Conservation (phyloP, 1,140 invertebrate species). For the Drosophila sucinea region DNA sequence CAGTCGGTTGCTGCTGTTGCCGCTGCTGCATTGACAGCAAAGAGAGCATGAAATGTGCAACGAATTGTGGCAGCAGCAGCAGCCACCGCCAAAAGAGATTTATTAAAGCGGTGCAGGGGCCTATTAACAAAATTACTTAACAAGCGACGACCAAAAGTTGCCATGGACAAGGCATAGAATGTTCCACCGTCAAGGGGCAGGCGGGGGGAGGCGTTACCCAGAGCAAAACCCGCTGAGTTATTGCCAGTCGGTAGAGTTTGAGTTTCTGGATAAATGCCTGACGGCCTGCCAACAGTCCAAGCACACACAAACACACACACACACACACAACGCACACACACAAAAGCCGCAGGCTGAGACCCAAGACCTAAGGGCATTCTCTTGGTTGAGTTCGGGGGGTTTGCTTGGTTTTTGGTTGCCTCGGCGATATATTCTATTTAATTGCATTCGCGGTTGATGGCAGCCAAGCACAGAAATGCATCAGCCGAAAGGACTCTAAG, state of each 20-base stretch:
- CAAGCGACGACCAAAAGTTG: slow-evolving; percentile 66
- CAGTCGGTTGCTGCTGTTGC: background rate
- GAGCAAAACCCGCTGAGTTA: slow-evolving; percentile 61
- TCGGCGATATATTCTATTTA: slow-evolving; percentile 74
- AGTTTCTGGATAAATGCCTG: slow-evolving; percentile 48
- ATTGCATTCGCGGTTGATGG: slow-evolving; percentile 69
- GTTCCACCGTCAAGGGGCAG: background rate
- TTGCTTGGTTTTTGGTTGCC: slow-evolving; percentile 9
- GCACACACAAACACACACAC: slow-evolving; percentile 12
- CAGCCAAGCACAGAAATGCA: slow-evolving; percentile 30
- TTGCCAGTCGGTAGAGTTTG: slow-evolving; percentile 68
- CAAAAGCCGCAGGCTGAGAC: slow-evolving; percentile 1
- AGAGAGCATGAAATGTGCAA: slow-evolving; percentile 81
- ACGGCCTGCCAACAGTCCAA: slow-evolving; percentile 25
- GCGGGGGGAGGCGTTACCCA: slow-evolving; percentile 15
- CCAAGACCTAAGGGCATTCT: slow-evolving; percentile 11
- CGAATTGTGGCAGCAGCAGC: slow-evolving; percentile 70
- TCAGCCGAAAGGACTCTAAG: slow-evolving; percentile 42
- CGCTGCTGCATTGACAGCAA: slow-evolving; percentile 42
- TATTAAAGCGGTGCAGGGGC: slow-evolving; percentile 60
- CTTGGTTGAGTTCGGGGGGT: slow-evolving; percentile 19
- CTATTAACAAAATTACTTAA: slow-evolving; percentile 81
- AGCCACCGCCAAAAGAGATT: slow-evolving; percentile 53
- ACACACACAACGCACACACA: slow-evolving; percentile 11
- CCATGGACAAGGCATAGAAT: slow-evolving; percentile 42